Evolutionary conservation across 1,140 invertebrate genomes (phyloP).

Genomic region (Papilio machaon): DNA sequence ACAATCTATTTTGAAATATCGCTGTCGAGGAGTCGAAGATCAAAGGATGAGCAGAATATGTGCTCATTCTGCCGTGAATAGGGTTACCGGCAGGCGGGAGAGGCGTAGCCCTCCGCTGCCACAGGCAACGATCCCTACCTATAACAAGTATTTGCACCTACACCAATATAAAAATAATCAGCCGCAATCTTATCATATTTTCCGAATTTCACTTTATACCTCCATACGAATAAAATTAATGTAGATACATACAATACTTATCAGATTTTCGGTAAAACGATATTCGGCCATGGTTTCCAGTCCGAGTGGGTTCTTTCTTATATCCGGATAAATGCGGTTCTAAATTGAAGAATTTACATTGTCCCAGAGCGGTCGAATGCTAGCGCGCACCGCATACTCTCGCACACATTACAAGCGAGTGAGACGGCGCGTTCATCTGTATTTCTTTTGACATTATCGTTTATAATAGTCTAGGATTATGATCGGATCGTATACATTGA

Average conservation of each 20-base stretch:
- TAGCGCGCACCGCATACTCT: background rate
- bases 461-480: background rate
- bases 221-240: background rate
- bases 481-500: background rate
- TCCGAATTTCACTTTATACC: background rate
- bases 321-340: background rate
- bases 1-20: background rate
- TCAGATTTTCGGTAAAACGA: background rate
- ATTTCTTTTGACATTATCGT: background rate
- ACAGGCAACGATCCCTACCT: background rate
- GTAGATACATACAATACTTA: background rate
- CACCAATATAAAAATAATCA: background rate
- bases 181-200: background rate
- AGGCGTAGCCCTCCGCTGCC: background rate
- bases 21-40: background rate
- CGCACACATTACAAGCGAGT: background rate
- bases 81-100: background rate
- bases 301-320: background rate
- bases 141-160: background rate
- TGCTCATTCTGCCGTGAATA: background rate
- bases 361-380: background rate
- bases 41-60: background rate
- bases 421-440: background rate
- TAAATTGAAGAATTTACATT: conserved; percentile 5
- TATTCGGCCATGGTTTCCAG: background rate